Evolutionary conservation across 1,140 invertebrate genomes (phyloP), one percentile per base, ranked within the genome.

Genomic region (Chlorops oryzae): DNA sequence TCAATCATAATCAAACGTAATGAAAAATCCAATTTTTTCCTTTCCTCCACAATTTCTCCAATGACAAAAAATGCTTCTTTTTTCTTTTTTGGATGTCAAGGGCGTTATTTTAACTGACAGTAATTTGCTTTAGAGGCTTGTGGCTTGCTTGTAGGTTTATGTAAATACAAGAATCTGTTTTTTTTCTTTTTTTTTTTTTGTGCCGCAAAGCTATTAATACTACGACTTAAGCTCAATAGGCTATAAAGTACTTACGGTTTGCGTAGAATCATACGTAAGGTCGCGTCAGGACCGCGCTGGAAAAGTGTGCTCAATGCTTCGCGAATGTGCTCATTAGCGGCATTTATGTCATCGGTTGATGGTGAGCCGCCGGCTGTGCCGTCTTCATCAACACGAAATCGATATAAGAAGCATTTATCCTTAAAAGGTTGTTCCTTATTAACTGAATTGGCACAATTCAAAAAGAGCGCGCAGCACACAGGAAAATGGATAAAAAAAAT

Each of bases 391-490:
- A 86, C 79, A 59, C 80, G 80, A 73, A 91, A 91, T 35, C 87
- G 81, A 72, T 90, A 90, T 56, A 90, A 82, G 54, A 89, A 79
- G 70, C 86, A 87, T 74, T 89, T 89, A 74, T 92, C 88, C 65
- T 86, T 82, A 71, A 92, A 92, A 18, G 85, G 82, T 61, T 88
- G 85, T 62, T 90, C 87, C 52, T 81, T 80, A 48, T 83, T 83
- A n/a, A 88, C 87, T 84, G 57, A 38, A 28, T 10, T 17, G 5
- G 21, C 13, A 51, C 15, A 24, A n/a, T n/a, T n/a, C n/a, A n/a
- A 63, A 27, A 45, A 47, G 38, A 58, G 32, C 28, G 48, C 41
- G 39, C 28, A 50, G 6, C 6, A 38, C 20, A 50, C 15, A 38
- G 42, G 40, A 50, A 5, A 50, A 49, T 51, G 40, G 12, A 45